These are phyloP conservation scores for Beroe forskalii DNA, from an alignment of 37 sponge, comb jelly and placozoan species.

Conservation along the genomic window DNA sequence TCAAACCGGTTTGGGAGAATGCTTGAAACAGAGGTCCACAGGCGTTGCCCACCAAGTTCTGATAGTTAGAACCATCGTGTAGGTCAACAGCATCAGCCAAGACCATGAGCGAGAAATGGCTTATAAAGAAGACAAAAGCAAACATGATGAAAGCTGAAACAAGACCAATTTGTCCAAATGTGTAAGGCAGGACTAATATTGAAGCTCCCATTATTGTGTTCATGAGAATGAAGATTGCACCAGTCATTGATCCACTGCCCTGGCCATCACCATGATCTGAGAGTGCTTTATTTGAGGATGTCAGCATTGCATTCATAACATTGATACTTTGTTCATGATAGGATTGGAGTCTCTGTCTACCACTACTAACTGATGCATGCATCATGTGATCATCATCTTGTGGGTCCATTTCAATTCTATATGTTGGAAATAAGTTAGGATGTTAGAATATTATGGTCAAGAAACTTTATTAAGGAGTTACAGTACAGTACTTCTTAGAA, in stretches of 20 bases:
- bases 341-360: background rate
- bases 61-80: constrained; percentile 11
- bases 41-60: background rate
- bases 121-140: background rate
- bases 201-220: constrained; percentile 11
- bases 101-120: background rate
- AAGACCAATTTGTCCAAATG: constrained; percentile 1
- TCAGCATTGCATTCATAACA: constrained; percentile 13
- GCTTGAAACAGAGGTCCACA: background rate
- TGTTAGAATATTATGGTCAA: too few relatives aligned
- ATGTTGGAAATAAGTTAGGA: too few relatives aligned
- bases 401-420: too few relatives aligned
- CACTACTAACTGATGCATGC: too few relatives aligned
- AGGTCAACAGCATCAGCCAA: constrained; percentile 1
- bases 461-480: too few relatives aligned
- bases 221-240: constrained; percentile 28
- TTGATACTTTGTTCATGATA: background rate
- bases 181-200: background rate
- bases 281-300: background rate
- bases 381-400: too few relatives aligned
- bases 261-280: background rate
- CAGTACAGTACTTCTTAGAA: too few relatives aligned
- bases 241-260: background rate
- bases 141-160: background rate
- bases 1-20: background rate